A percentile compares a stretch with the other conserved stretches of the same genome.
These are phyloP conservation scores for Patella pellucida DNA, from an alignment of 2,888 invertebrate genomes.

Conservation along the genomic window DNA sequence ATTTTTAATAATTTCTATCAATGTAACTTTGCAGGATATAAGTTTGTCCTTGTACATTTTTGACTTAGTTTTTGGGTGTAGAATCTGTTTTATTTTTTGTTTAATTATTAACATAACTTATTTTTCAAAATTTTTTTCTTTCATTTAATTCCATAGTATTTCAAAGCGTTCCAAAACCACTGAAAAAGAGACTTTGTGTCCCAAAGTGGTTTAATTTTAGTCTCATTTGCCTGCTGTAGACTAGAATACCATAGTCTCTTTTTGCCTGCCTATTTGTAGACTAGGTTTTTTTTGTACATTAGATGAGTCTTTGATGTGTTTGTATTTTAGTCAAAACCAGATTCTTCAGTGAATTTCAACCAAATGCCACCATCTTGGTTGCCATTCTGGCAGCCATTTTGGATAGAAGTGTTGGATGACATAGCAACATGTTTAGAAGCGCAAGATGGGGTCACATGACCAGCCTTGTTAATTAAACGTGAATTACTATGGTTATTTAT, in stretches of 20 bases:
- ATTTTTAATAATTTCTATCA: no score
- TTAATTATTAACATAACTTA: neutral
- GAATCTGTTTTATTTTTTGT: neutral
- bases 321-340: constrained; percentile 4
- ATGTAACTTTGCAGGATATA: no score
- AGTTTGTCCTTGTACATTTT: no score
- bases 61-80: no score
- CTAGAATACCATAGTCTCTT: constrained; percentile 7
- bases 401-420: no score
- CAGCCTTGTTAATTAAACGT: no score
- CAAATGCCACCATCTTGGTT: constrained; percentile 5
- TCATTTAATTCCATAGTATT: constrained; percentile 10
- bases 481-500: neutral
- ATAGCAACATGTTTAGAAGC: no score
- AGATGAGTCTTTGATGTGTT: constrained; percentile 8
- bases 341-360: neutral
- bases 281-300: constrained; percentile 11
- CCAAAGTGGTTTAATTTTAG: no score
- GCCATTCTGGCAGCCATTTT: neutral
- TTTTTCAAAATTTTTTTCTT: neutral
- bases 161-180: constrained; percentile 9
- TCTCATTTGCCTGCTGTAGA: constrained; percentile 6
- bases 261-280: neutral
- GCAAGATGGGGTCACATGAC: no score
- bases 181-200: no score